Evolutionary conservation across 2,797 vertebrate species (phyloP).

Genomic region (Rachycentron canadum): DNA sequence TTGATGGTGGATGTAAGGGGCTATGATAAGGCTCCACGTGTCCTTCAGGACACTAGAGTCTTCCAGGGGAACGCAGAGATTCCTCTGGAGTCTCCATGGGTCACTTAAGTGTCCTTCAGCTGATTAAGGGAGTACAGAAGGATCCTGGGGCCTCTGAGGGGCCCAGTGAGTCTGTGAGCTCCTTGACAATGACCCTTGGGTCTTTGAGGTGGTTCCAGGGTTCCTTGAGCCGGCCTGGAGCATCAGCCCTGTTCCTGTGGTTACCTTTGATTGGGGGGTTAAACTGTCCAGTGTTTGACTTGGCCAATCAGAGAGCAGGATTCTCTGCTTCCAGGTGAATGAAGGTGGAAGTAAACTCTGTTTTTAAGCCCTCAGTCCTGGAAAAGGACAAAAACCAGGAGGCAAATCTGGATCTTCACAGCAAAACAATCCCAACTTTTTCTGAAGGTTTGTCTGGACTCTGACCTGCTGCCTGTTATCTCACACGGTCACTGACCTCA

Average conservation of each 20-base stretch:
- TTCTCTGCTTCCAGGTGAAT: neutral
- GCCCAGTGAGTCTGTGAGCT: too few relatives aligned
- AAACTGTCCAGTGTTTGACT: neutral
- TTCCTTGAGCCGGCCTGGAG: too few relatives aligned
- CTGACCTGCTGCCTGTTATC: neutral
- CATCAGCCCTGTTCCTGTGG: neutral
- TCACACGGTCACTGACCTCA: constrained; percentile 11
- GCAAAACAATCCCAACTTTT: neutral
- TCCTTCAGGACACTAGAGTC: too few relatives aligned
- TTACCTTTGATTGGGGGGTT: neutral
- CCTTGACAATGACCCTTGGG: too few relatives aligned
- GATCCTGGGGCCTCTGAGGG: neutral
- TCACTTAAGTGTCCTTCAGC: too few relatives aligned
- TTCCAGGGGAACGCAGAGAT: too few relatives aligned
- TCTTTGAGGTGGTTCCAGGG: too few relatives aligned
- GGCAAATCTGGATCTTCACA: neutral
- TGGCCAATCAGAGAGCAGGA: neutral
- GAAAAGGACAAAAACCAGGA: neutral
- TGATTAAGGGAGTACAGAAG: neutral
- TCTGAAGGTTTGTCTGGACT: constrained; percentile 1
- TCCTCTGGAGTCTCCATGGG: neutral
- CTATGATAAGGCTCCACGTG: too few relatives aligned
- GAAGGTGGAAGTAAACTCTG: too few relatives aligned
- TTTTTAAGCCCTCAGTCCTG: neutral
- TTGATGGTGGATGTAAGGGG: too few relatives aligned